These are phyloP conservation scores for Aleiodes leptofemur DNA, from an alignment of 2,888 invertebrate species.

Conservation along the genomic window DNA sequence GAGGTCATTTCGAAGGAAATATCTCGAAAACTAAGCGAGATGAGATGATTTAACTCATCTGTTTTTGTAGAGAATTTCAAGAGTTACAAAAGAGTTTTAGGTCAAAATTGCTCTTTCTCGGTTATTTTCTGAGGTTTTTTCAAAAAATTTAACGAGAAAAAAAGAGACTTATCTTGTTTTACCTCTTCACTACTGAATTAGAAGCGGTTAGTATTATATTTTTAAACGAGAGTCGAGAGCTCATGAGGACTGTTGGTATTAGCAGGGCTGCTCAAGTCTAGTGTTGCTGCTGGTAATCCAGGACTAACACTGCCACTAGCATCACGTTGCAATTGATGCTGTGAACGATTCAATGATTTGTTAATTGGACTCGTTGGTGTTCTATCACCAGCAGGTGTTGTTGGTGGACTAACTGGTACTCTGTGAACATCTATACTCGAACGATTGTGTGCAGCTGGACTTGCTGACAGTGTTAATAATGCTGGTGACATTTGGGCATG, in stretches of 20 bases:
- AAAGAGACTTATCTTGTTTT: too few relatives aligned
- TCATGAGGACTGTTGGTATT: constrained; percentile 82
- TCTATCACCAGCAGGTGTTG: constrained; percentile 68
- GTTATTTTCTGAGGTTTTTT: too few relatives aligned
- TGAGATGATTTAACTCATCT: too few relatives aligned
- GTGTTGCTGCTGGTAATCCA: constrained; percentile 79
- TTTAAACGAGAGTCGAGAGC: constrained; percentile 82
- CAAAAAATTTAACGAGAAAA: too few relatives aligned
- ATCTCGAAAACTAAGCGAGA: too few relatives aligned
- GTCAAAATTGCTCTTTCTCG: too few relatives aligned
- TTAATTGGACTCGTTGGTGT: constrained; percentile 68
- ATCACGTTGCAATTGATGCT: constrained; percentile 71
- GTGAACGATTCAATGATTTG: constrained; percentile 61
- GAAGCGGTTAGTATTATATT: background rate
- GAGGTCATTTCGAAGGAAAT: too few relatives aligned
- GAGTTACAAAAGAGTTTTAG: too few relatives aligned
- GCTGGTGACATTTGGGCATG: constrained; percentile 64
- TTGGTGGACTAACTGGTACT: constrained; percentile 67
- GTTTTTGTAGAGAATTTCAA: too few relatives aligned
- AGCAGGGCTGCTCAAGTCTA: constrained; percentile 82
- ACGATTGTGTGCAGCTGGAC: constrained; percentile 64
- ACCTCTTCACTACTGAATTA: too few relatives aligned
- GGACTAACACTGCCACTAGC: constrained; percentile 82
- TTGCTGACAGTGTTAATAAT: constrained; percentile 59
- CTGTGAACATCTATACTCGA: constrained; percentile 56